Evolutionary conservation across 1,140 invertebrate genomes (phyloP), one percentile per base, ranked within the genome.

Genomic region (Drosophila athabasca): DNA sequence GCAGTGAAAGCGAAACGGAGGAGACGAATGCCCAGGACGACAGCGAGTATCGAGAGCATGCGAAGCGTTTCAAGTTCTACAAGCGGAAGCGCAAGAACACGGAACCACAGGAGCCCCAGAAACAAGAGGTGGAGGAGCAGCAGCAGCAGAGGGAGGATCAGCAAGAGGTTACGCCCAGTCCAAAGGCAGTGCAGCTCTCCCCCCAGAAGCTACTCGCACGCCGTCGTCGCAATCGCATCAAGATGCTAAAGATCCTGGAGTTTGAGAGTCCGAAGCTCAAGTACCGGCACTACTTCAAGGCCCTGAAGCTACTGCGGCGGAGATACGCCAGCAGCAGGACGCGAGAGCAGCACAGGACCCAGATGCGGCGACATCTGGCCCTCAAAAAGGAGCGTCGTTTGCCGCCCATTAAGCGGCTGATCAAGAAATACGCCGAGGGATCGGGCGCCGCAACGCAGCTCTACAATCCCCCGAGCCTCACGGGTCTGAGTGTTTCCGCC

Each of bases 251-350:
- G 43, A 85, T 89, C 8, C 65, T 89, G 6, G 76, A 76, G 11
- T 89, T 90, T 5, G 85, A 90, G 62, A 88, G 83, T 52, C 83
- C 83, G 2, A 84, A 74, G 41, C 60, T 76, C 17, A 89, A 90
- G 59, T 83, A 88, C 53, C 67, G 80, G 0, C 78, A 76, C 43
- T 89, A 88, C 26, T 89, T 89, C 24, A 81, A 68, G 7, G 41
- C 67, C 3, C 24, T 87, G 24, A 74, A 88, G 45, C 50, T 70
- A 2, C 24, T 90, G 7, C 61, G 76, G 0, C 62, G 59, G 2
- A 19, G 52, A 0, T 66, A 35, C 35, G 82, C 82, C 6, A 48
- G 39, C 13, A 50, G 58, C 13, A 39, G 62, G 6, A 19, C 31
- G 9, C 41, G 83, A 0, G n/a, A 71, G 31, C 55, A 66, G 31